A percentile compares a stretch with the other conserved stretches of the same genome.
phyloP scores from a whole-genome alignment of 2,888 invertebrate species.

The Leucoma salicis region DNA sequence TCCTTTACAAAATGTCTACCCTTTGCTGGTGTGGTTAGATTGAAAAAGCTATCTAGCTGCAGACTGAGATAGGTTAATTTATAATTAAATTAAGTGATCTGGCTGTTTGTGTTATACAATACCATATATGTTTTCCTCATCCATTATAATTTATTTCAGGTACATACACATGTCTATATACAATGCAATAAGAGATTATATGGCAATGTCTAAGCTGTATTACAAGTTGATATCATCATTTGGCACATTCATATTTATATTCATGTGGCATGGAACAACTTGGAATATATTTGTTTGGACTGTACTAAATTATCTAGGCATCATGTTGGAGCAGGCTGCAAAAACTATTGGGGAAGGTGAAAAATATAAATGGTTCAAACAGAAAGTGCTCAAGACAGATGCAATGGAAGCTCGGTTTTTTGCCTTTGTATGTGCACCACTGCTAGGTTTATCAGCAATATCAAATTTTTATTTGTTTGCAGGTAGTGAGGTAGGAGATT shows the following conservation, averaged over 20 bases:
- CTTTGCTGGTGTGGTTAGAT: no score
- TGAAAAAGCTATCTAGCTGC: no score
- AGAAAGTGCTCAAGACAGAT: slow-evolving; percentile 56
- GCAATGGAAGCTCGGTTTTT: slow-evolving; percentile 83
- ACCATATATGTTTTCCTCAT: no score
- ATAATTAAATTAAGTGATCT: no score
- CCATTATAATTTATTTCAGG: no score
- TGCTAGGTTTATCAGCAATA: slow-evolving; percentile 89
- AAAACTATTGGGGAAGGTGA: slow-evolving; percentile 70
- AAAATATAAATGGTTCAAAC: slow-evolving; percentile 69
- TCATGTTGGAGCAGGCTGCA: slow-evolving; percentile 86
- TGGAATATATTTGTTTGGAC: slow-evolving; percentile 92
- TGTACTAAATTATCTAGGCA: slow-evolving; percentile 91
- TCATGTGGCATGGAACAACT: slow-evolving; percentile 94
- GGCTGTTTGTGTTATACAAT: no score
- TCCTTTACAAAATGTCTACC: no score
- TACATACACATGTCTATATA: slow-evolving; percentile 91
- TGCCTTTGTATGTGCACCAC: slow-evolving; percentile 86
- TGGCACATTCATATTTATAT: slow-evolving; percentile 91
- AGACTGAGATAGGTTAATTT: no score
- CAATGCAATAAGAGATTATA: slow-evolving; percentile 46
- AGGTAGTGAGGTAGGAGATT: slow-evolving; percentile 87
- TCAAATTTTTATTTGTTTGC: slow-evolving; percentile 95
- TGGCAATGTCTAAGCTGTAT: slow-evolving; percentile 56
- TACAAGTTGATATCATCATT: slow-evolving; percentile 88